Conservation (phyloP, 2,888 invertebrate genomes). For the Drosophila mimetica region DNA sequence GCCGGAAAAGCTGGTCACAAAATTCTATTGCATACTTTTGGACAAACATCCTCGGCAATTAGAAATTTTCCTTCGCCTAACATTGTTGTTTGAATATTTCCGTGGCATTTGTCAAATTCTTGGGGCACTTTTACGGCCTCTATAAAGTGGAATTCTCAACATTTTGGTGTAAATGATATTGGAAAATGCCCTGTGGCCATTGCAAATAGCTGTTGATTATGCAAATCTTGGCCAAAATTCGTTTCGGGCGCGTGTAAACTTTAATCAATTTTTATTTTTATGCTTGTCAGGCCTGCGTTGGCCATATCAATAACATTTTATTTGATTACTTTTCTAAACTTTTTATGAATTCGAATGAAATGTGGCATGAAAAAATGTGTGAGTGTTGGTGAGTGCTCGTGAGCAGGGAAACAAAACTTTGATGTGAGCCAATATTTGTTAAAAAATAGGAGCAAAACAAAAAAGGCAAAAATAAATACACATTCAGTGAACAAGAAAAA, state of each 20-base stretch:
- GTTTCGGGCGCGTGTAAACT: conserved; percentile 42
- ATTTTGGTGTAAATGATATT: conserved; percentile 34
- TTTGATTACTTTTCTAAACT: conserved; percentile 78
- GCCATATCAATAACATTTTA: conserved; percentile 76
- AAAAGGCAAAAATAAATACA: conserved; percentile 58
- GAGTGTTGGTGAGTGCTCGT: conserved; percentile 3
- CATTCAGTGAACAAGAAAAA: conserved; percentile 72
- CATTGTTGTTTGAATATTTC: neutral
- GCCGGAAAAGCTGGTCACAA: conserved; percentile 16
- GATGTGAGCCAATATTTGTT: conserved; percentile 68
- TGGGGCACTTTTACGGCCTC: conserved; percentile 18
- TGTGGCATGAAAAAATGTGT: conserved; percentile 66
- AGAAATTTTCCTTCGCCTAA: conserved; percentile 5
- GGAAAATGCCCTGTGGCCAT: conserved; percentile 26
- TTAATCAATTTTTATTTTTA: conserved; percentile 68
- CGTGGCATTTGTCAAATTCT: conserved; percentile 3
- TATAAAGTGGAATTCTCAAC: conserved; percentile 10
- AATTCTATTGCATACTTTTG: conserved; percentile 32
- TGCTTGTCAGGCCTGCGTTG: conserved; percentile 46
- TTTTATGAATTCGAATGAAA: conserved; percentile 72
- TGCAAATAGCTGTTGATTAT: conserved; percentile 25
- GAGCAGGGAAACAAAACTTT: conserved; percentile 43
- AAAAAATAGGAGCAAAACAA: conserved; percentile 33
- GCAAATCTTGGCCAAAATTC: conserved; percentile 32
- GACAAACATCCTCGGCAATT: conserved; percentile 10